Base-by-base conservation (phyloP, 30 jellyfish, hydroid and myxozoan species). In the Aurelia aurita complex sp. Pacific region DNA sequence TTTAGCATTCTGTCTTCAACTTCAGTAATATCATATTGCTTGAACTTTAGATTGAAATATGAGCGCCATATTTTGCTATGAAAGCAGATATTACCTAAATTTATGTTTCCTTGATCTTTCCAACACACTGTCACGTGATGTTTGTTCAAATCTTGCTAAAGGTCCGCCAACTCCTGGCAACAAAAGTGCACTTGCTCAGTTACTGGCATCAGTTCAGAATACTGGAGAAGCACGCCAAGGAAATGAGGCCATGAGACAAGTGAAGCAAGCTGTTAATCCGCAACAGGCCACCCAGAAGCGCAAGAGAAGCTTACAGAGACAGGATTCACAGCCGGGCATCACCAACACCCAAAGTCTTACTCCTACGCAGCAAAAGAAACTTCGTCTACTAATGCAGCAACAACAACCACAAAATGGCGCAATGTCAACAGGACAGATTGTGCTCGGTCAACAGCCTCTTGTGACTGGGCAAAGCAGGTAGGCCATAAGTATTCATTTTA, bases 91-190 rank as follows among this genome's bases (percentile, higher is more conserved):
- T 6, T 46, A 46, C 1, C 57, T 6, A 46, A 9, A 46, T 6
- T 0, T 5, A 46, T 4, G 13, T 46, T 46, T 43, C 2, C 57
- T 46, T 46, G 11, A 46, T 46, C 15, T 46, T 46, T 46, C 15
- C 15, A 46, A 46, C 15, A 46, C 57, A 9, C 57, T 46, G 57
- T 46, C 1, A 46, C 13, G 2, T 46, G 57, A 46, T 46, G 8
- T 46, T 46, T 46, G 14, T 46, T 46, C 8, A 46, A 6, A 16
- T 67, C 76, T 66, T 10, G 4, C 8, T 71, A 79, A 19, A 76
- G 97, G 89, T n/a, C 97, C 97, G 2, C 91, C 91, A n/a, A 88
- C 97, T 12, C 96, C 96, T 11, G 86, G 87, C 35, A 87, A 74
- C 76, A 80, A 87, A 63, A 76, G 90, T 57, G 96, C 89, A 65